Conservation (phyloP, 2,888 invertebrate genomes). For the Acrobasis repandana region DNA sequence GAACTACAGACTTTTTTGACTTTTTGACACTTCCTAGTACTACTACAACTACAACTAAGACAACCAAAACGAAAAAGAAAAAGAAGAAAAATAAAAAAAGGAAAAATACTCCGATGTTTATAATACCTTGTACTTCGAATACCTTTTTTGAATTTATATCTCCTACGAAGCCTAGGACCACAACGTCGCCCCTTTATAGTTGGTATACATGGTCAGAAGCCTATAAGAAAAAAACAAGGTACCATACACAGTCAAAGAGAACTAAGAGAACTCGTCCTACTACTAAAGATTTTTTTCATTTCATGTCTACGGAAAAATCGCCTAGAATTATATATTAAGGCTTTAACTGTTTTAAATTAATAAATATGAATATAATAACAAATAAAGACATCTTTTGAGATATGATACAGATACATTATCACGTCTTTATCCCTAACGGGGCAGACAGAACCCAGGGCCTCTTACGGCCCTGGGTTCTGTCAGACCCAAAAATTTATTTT, state of each 20-base stretch:
- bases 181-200: too few relatives aligned
- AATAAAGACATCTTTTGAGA: too few relatives aligned
- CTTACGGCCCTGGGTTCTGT: too few relatives aligned
- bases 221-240: too few relatives aligned
- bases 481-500: too few relatives aligned
- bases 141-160: background rate
- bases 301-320: background rate
- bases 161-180: background rate
- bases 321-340: too few relatives aligned
- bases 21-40: background rate
- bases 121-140: background rate
- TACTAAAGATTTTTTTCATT: background rate
- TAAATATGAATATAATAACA: too few relatives aligned
- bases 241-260: background rate
- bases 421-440: too few relatives aligned
- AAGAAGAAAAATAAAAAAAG: background rate
- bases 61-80: background rate
- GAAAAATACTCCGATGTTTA: background rate
- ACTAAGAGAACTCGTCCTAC: conserved; percentile 42
- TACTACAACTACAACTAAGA: background rate
- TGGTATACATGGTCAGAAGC: too few relatives aligned
- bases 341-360: too few relatives aligned
- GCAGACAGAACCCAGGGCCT: too few relatives aligned
- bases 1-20: background rate
- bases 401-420: too few relatives aligned